Conservation (phyloP, 2,888 invertebrate genomes). For the Malthinus flaveolus region DNA sequence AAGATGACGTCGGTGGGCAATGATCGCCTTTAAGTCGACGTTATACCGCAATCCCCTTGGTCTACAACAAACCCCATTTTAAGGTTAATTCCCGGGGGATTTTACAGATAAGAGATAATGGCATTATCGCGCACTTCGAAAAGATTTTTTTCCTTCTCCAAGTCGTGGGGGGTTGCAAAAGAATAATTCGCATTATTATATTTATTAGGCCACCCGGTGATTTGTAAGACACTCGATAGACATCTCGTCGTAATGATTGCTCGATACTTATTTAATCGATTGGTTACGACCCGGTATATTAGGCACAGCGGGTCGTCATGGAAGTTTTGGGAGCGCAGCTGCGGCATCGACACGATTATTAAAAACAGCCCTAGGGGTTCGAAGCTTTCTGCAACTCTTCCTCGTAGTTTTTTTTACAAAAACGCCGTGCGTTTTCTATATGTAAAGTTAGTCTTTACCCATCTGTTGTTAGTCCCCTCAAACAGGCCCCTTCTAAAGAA, state of each 20-base stretch:
- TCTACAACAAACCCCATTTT: slow-evolving; percentile 29
- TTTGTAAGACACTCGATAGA: slow-evolving; percentile 38
- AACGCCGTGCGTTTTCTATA: background rate
- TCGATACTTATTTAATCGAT: slow-evolving; percentile 47
- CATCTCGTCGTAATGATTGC: slow-evolving; percentile 41
- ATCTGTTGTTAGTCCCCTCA: too few relatives aligned
- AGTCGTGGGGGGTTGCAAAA: slow-evolving; percentile 18
- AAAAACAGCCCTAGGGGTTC: slow-evolving; percentile 39
- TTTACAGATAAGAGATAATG: slow-evolving; percentile 45
- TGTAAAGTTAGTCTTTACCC: background rate
- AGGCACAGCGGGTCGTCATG: slow-evolving; percentile 36
- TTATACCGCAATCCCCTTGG: slow-evolving; percentile 30
- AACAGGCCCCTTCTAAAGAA: background rate
- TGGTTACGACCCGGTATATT: slow-evolving; percentile 42
- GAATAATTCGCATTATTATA: slow-evolving; percentile 7
- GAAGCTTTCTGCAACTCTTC: slow-evolving; percentile 20
- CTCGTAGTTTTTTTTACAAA: slow-evolving; percentile 15
- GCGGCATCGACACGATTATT: slow-evolving; percentile 39
- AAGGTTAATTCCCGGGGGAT: slow-evolving; percentile 45
- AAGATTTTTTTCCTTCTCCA: slow-evolving; percentile 46
- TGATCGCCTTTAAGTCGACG: slow-evolving; percentile 30
- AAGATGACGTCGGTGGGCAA: slow-evolving; percentile 45
- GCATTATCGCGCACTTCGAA: slow-evolving; percentile 41
- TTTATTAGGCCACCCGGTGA: slow-evolving; percentile 38
- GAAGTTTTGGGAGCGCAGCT: slow-evolving; percentile 37